Conservation (phyloP, 2,888 invertebrate genomes). For the Lathronympha strigana region DNA sequence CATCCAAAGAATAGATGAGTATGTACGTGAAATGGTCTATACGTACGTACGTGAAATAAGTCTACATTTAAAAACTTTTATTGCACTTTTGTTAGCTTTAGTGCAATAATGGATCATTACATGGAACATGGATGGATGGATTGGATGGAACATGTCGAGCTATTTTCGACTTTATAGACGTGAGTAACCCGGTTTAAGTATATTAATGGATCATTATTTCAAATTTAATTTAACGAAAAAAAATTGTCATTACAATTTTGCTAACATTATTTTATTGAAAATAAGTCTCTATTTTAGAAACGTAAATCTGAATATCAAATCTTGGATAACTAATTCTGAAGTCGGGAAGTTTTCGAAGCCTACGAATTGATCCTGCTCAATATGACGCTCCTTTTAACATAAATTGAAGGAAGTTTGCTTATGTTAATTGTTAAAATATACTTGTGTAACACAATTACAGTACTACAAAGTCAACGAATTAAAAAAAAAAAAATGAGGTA, state of each 20-base stretch:
- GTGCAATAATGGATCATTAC: no score
- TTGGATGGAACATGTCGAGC: no score
- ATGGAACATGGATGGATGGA: no score
- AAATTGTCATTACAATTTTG: background rate
- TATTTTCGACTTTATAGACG: no score
- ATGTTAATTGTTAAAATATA: conserved; percentile 40
- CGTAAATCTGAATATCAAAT: conserved; percentile 37
- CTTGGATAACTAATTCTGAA: conserved; percentile 35
- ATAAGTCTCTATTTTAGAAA: conserved; percentile 13
- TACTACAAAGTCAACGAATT: no score
- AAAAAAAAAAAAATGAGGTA: no score
- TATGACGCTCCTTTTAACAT: conserved; percentile 32
- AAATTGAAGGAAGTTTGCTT: conserved; percentile 29
- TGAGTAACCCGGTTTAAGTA: no score
- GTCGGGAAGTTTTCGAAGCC: conserved; percentile 28
- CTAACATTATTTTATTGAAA: background rate
- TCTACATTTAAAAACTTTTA: no score
- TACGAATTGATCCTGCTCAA: conserved; percentile 32
- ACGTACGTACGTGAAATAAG: no score
- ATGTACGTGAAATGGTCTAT: no score
- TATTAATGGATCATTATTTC: background rate
- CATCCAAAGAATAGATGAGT: no score
- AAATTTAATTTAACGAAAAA: background rate
- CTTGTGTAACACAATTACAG: conserved; percentile 18
- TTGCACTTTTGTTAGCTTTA: no score